Evolutionary conservation across 64 coral and sea anemone species (phyloP), one percentile per base, ranked within the genome.

Genomic region (Pocillopora damicornis): DNA sequence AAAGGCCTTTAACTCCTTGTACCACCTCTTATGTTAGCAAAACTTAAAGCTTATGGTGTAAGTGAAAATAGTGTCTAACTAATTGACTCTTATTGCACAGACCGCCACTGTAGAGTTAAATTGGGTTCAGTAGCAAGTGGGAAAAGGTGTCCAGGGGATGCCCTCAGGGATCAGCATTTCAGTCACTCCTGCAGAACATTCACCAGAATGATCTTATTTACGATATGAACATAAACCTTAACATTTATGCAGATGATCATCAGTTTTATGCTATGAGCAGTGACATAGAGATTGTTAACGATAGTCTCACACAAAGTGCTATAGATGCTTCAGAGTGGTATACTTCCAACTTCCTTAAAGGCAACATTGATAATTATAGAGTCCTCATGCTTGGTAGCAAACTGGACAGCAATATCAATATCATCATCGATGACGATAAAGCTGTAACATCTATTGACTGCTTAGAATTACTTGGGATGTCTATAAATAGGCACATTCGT

Each of bases 241-340:
- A 71, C 4, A 88, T 76, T 58, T 76, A 76, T 61, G 73, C 86
- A 35, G 57, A 88, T 59, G 86, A 88, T 59, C 86, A 88, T 35
- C 86, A 88, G 75, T 77, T 77, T 20, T 77, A 77, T 58, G 38
- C 37, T 77, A 77, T 77, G 75, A 77, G 75, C 75, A 77, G 75
- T 77, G 38, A 77, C 37, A 77, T 77, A 20, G 37, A 57, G 75
- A 17, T 45, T 76, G 75, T 76, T 76, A 42, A 76, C 5, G 75
- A 10, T 37, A 76, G 51, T 76, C 75, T 76, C 15, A 76, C 75
- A 76, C 36, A 45, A 42, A 76, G 75, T 76, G 75, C 75, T 42
- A 42, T 4, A 76, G 75, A 14, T 13, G 75, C 75, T 76, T 45
- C 75, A 5, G 12, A 76, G 12, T 76, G 75, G 75, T 76, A 76